Percentiles rank a stretch among this genome's conserved stretches.
Conservation (phyloP, 2,888 invertebrate genomes). For the Anarsia innoxiella region DNA sequence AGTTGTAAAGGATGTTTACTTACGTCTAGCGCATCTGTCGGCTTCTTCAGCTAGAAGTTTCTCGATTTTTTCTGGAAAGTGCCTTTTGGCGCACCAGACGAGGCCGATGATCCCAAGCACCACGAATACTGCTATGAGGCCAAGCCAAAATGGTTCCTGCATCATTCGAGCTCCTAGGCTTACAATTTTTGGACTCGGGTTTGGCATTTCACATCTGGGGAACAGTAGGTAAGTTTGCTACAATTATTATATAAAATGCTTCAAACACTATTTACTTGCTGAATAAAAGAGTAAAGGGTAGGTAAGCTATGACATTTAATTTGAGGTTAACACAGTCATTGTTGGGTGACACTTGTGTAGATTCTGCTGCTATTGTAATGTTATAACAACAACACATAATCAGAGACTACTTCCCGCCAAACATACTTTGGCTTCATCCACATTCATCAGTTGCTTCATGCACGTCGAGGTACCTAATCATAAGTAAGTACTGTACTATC, state of each 20-base stretch:
- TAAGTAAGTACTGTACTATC: too few species aligned
- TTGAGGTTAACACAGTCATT: too few species aligned
- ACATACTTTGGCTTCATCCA: too few species aligned
- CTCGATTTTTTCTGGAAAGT: slow-evolving; percentile 90
- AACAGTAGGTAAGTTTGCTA: too few species aligned
- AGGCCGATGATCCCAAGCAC: slow-evolving; percentile 86
- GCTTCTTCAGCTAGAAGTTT: slow-evolving; percentile 87
- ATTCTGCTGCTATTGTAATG: neutral
- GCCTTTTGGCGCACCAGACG: slow-evolving; percentile 89
- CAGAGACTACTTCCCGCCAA: too few species aligned
- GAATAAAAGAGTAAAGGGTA: neutral
- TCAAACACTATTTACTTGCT: neutral
- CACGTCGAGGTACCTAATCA: too few species aligned
- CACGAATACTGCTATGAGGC: slow-evolving; percentile 87
- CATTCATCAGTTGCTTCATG: too few species aligned
- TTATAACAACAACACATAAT: neutral
- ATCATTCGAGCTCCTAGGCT: slow-evolving; percentile 85
- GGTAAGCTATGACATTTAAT: too few species aligned
- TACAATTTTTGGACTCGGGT: slow-evolving; percentile 64
- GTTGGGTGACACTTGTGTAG: too few species aligned
- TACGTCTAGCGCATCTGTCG: slow-evolving; percentile 81
- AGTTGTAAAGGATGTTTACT: slow-evolving; percentile 31
- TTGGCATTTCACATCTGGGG: slow-evolving; percentile 81
- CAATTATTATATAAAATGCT: neutral
- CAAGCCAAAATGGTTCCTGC: slow-evolving; percentile 92